Conservation (phyloP, 2,797 vertebrate species). For the Semotilus atromaculatus region DNA sequence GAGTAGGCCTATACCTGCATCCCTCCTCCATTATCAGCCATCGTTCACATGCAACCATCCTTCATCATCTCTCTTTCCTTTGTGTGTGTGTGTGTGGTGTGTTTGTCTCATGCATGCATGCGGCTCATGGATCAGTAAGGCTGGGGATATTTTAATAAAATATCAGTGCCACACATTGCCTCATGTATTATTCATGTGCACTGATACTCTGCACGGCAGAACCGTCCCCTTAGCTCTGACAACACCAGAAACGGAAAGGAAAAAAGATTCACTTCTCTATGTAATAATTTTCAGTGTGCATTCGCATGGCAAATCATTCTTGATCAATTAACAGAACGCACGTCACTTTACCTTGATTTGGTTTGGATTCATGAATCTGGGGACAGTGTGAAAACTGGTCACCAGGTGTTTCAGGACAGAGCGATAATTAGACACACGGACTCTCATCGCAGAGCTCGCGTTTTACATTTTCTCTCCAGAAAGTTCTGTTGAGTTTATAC, state of each 20-base stretch:
- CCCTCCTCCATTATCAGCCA: slow-evolving; percentile 25
- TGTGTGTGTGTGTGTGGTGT: slow-evolving; percentile 19
- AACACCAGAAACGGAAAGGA: not conserved
- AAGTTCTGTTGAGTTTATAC: not conserved
- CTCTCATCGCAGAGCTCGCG: not conserved
- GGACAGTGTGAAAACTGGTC: not conserved
- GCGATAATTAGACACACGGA: not conserved
- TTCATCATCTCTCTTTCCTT: slow-evolving; percentile 13
- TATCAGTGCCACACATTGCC: slow-evolving; percentile 42
- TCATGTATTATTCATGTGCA: slow-evolving; percentile 41
- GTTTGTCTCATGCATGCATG: not conserved
- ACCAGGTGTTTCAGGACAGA: slow-evolving; percentile 1
- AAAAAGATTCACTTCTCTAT: not conserved
- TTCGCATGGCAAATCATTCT: not conserved
- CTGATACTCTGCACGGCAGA: slow-evolving; percentile 35
- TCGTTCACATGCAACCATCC: slow-evolving; percentile 26
- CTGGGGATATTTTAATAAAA: slow-evolving; percentile 47
- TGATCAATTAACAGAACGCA: not conserved
- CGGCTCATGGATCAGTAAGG: slow-evolving; percentile 14
- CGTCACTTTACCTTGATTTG: slow-evolving; percentile 1
- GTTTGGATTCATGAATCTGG: slow-evolving; percentile 26
- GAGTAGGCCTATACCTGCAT: slow-evolving; percentile 35
- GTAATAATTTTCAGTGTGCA: not conserved
- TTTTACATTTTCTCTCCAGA: not conserved
- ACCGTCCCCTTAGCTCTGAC: not conserved